Percentiles rank a stretch among this genome's conserved stretches.
Evolutionary conservation across 2,797 vertebrate genomes (phyloP).

Genomic region (Rallus crepitans): DNA sequence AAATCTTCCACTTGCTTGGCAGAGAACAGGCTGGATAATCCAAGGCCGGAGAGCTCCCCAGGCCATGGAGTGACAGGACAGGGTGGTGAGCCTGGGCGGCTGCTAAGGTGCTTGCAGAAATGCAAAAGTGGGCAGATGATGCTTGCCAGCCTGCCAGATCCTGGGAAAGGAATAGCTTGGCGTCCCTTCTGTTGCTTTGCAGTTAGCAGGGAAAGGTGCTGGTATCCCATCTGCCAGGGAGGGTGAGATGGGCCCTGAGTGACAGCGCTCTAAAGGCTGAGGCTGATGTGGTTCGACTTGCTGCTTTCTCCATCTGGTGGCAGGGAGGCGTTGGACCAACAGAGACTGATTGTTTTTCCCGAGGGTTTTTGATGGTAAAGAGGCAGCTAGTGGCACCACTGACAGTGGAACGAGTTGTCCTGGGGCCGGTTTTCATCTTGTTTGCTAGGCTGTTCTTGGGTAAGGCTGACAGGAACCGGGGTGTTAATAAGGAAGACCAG

Average conservation of each 20-base stretch:
- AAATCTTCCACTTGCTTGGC: neutral
- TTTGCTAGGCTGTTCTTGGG: neutral
- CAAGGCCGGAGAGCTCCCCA: neutral
- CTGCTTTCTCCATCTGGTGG: slow-evolving; percentile 43
- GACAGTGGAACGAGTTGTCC: neutral
- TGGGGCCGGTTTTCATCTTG: neutral
- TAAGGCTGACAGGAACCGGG: neutral
- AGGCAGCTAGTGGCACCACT: neutral
- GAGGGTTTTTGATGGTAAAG: neutral
- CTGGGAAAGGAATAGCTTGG: neutral
- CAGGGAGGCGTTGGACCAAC: neutral
- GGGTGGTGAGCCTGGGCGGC: neutral
- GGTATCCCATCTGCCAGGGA: slow-evolving; percentile 11
- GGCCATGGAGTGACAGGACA: neutral
- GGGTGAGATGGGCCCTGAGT: neutral
- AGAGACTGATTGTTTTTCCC: neutral
- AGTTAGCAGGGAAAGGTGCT: slow-evolving; percentile 48
- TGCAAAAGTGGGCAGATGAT: neutral
- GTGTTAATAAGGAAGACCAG: neutral
- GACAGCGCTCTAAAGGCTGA: neutral
- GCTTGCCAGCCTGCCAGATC: neutral
- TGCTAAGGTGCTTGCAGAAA: neutral
- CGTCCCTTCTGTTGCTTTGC: slow-evolving; percentile 26
- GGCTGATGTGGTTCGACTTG: neutral
- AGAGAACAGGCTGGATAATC: neutral